Evolutionary conservation across 1,140 invertebrate genomes (phyloP).

Genomic region (Drosophila kohkoa): DNA sequence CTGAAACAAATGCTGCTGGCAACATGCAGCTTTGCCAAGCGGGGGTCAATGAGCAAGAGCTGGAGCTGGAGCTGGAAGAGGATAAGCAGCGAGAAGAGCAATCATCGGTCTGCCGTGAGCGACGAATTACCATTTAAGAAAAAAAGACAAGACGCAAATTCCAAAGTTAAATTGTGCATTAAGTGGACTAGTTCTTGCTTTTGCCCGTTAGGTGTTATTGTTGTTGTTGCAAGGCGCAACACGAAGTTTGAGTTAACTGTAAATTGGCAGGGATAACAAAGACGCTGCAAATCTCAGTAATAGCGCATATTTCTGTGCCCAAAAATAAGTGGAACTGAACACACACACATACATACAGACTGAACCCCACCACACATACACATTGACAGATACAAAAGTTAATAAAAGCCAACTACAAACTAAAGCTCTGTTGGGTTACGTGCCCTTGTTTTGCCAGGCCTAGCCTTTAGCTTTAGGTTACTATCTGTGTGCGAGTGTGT

Average conservation of each 20-base stretch:
- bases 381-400: constrained; percentile 67
- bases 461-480: constrained; percentile 28
- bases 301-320: constrained; percentile 73
- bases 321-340: constrained; percentile 70
- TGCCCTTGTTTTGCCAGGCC: constrained; percentile 64
- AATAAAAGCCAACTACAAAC: constrained; percentile 82
- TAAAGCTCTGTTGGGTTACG: constrained; percentile 72
- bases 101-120: neutral
- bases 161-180: constrained; percentile 63
- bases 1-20: neutral
- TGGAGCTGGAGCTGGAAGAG: neutral
- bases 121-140: constrained; percentile 5
- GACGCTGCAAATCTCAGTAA: constrained; percentile 70
- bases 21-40: too few relatives aligned
- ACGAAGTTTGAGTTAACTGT: constrained; percentile 62
- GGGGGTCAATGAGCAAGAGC: neutral
- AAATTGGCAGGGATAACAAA: constrained; percentile 54
- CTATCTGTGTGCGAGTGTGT: constrained; percentile 19
- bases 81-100: neutral
- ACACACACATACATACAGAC: constrained; percentile 13
- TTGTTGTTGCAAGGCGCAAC: constrained; percentile 8
- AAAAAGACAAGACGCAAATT: constrained; percentile 3
- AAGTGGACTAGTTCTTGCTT: constrained; percentile 43
- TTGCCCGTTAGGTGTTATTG: constrained; percentile 18
- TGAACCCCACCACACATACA: neutral